Conservation (phyloP, 2,113 vertebrate genomes). For the Podilymbus podiceps region DNA sequence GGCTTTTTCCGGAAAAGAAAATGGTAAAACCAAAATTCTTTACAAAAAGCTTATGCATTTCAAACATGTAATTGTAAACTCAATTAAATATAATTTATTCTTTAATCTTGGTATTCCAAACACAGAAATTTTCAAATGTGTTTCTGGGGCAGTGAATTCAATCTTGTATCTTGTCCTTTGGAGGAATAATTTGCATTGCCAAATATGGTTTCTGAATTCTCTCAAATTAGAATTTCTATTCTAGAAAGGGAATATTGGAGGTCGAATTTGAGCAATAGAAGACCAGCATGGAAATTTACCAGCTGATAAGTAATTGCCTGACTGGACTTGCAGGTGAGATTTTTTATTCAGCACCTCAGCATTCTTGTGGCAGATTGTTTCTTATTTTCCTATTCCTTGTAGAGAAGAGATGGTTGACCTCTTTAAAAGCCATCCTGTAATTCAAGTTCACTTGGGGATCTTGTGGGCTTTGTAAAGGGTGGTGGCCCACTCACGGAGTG, state of each 20-base stretch:
- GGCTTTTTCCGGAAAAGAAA: neutral
- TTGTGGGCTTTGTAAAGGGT: neutral
- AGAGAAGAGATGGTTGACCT: neutral
- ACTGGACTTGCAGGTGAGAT: neutral
- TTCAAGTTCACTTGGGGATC: neutral
- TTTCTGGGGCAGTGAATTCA: conserved; percentile 35
- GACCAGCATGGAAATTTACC: conserved; percentile 16
- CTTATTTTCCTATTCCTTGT: neutral
- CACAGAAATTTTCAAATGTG: neutral
- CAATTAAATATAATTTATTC: neutral
- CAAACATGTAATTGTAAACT: neutral
- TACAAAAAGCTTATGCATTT: neutral
- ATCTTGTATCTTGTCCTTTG: conserved; percentile 32
- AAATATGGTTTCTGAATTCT: conserved; percentile 57
- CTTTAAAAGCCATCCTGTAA: neutral
- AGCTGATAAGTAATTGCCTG: neutral
- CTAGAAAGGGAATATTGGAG: conserved; percentile 14
- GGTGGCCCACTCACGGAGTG: neutral
- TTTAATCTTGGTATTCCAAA: conserved; percentile 24
- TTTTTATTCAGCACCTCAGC: conserved; percentile 31
- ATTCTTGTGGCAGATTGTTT: conserved; percentile 6
- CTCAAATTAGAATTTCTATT: conserved; percentile 39
- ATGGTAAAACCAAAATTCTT: neutral
- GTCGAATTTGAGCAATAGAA: conserved; percentile 39
- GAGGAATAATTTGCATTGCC: conserved; percentile 24